Base-by-base conservation (phyloP, 2,797 vertebrate genomes). In the Tapirus indicus region DNA sequence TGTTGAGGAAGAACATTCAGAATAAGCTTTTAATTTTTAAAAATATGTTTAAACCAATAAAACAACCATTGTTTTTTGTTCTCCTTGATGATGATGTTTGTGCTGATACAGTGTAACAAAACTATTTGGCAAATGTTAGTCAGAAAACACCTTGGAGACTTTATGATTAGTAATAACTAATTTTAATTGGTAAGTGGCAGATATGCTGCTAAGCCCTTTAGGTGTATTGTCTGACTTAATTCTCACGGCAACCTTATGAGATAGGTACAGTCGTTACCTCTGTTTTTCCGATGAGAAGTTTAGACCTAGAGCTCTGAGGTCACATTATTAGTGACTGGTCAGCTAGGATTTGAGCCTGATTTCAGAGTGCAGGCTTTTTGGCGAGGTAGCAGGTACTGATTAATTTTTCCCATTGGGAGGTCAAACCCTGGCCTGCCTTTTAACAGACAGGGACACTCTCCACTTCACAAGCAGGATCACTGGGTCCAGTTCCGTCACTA, bases 151-250 rank as follows among this genome's bases (percentile, higher is more conserved):
- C n/a, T n/a, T 83, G 52, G 32, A 88, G 44, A 69, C 6, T 12
- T 94, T 69, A 35, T 85, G 64, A 88, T 52, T 68, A 82, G 35
- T 87, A 75, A 29, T 90, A 91, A 72, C 38, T 64, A 49, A 54
- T 94, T 68, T 80, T 96, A 89, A 80, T 75, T 86, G 52, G 9
- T 68, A 92, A 58, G 16, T 84, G 38, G 41, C 54, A 78, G 54
- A 27, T 35, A 27, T 0, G 13, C 41, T 64, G n/a, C 29, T 27
- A 49, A 86, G 20, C 7, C 27, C 60, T 29, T 82, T 58, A 13
- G 72, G 25, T 66, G 21, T 86, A 27, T 89, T 95, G 56, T 79
- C 71, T 68, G 52, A 85, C 38, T 88, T 91, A 91, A 72, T 94
- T 94, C 60, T 85, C 32, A 71, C 56, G 58, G 29, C 54, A 91